A percentile compares a stretch with the other conserved stretches of the same genome.
phyloP scores from a whole-genome alignment of 2,888 invertebrate species.

The Cryptus armator region DNA sequence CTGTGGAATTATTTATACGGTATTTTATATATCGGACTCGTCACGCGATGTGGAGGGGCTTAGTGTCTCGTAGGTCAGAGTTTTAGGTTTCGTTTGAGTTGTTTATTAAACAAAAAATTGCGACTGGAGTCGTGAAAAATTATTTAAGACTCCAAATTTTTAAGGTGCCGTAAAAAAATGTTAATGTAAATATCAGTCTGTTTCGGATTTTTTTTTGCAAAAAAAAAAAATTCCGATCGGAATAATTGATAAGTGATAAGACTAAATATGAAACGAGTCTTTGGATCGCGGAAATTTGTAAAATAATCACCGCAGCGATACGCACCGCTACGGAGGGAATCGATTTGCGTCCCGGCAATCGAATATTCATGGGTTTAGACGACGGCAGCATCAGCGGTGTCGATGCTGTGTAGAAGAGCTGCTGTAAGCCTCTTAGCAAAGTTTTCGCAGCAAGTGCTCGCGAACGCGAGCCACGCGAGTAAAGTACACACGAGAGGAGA shows the following conservation, averaged over 20 bases:
- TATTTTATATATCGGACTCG: not conserved
- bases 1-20: not conserved
- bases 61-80: no score
- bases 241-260: not conserved
- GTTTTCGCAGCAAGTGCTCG: slow-evolving; percentile 53
- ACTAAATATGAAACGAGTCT: slow-evolving; percentile 6
- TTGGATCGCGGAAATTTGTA: slow-evolving; percentile 3
- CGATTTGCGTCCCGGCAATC: slow-evolving; percentile 54
- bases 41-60: slow-evolving; percentile 17
- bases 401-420: slow-evolving; percentile 31
- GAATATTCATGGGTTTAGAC: slow-evolving; percentile 63
- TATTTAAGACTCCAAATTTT: no score
- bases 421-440: slow-evolving; percentile 65
- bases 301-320: not conserved
- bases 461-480: slow-evolving; percentile 53
- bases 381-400: slow-evolving; percentile 40
- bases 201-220: no score
- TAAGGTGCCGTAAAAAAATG: no score
- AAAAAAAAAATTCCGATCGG: no score
- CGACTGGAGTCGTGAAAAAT: no score
- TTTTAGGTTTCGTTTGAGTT: no score
- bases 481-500: slow-evolving; percentile 57
- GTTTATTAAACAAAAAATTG: no score
- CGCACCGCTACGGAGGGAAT: slow-evolving; percentile 21
- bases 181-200: not conserved